Base-by-base conservation (phyloP, 1,140 invertebrate species). In the Meteorus sp. region DNA sequence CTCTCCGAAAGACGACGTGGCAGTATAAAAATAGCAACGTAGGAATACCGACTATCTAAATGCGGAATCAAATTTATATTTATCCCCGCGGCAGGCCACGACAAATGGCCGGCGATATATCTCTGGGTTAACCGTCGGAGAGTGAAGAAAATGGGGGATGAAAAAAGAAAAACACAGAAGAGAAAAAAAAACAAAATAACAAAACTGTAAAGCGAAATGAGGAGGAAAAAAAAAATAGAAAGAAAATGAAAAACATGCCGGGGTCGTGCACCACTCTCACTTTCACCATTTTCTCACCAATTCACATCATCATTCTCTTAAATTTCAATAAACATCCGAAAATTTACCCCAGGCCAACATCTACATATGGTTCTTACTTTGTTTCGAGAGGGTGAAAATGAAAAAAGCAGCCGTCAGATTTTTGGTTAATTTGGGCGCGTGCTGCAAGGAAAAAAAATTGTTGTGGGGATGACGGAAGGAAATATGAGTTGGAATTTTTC, bases 61-160 rank as follows among this genome's bases (percentile, higher is more conserved):
- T 55, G 61, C 27, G 19, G 25, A 48, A 72, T 73, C 69, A 73
- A 69, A 69, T 73, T 71, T 73, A 70, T 72, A 67, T 70, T 71
- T 70, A 71, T 68, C 66, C 57, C 48, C 53, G 53, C 55, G 53
- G 61, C 61, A 61, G 55, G 43, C 45, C 31, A 9, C 45, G 48
- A 59, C 56, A 59, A 59, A 59, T 59, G 48, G 56, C 37, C 15
- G 15, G 23, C 47, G 37, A 52, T 59, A 59, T 52, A 52, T 59
- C 33, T 59, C 48, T n/a, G 52, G 48, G 56, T 52, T 52, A 52
- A 59, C 37, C 37, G 39, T 41, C 37, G 48, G 22, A 37, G 20
- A 51, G 33, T 58, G 13, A 51, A 51, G 56, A 50, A 52, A 52
- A 52, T 33, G 33, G 31, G n/a, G 43, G 55, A 48, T 39, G 47